Evolutionary conservation across 2,888 invertebrate species (phyloP).

Genomic region (Drosophila acutilabella): DNA sequence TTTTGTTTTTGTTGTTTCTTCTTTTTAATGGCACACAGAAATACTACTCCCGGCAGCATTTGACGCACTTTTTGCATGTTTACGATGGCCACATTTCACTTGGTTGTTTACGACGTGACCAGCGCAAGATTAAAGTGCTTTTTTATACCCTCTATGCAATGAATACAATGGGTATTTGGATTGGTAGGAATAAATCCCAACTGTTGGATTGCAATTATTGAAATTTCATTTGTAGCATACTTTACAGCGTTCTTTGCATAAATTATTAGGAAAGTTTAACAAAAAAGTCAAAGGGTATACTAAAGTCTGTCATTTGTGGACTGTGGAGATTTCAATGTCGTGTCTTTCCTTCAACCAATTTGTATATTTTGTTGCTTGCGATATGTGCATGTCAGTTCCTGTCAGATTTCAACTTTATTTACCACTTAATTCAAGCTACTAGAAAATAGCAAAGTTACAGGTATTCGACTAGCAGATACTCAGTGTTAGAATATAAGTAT

Average conservation of each 20-base stretch:
- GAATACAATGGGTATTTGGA: conserved; percentile 32
- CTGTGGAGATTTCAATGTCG: conserved; percentile 1
- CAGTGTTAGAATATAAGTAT: background rate
- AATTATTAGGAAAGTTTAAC: background rate
- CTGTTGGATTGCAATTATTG: background rate
- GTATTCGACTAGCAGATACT: conserved; percentile 1
- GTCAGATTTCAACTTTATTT: conserved; percentile 15
- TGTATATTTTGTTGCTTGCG: conserved; percentile 6
- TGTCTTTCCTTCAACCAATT: conserved; percentile 8
- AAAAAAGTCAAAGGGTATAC: conserved; percentile 12
- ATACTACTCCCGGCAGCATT: conserved; percentile 36
- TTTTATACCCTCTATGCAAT: conserved; percentile 35
- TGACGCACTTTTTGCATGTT: conserved; percentile 60
- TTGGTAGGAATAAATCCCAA: background rate
- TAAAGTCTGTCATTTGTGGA: background rate
- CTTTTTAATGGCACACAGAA: conserved; percentile 47
- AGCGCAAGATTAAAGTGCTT: conserved; percentile 56
- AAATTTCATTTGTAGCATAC: conserved; percentile 29
- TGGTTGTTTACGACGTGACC: conserved; percentile 54
- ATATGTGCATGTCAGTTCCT: conserved; percentile 7
- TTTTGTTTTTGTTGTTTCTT: background rate
- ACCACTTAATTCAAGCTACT: conserved; percentile 2
- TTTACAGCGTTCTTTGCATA: conserved; percentile 22
- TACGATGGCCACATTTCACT: conserved; percentile 55
- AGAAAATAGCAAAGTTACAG: background rate